phyloP scores from a whole-genome alignment of 2,888 invertebrate genomes.

The Microdon myrmicae region DNA sequence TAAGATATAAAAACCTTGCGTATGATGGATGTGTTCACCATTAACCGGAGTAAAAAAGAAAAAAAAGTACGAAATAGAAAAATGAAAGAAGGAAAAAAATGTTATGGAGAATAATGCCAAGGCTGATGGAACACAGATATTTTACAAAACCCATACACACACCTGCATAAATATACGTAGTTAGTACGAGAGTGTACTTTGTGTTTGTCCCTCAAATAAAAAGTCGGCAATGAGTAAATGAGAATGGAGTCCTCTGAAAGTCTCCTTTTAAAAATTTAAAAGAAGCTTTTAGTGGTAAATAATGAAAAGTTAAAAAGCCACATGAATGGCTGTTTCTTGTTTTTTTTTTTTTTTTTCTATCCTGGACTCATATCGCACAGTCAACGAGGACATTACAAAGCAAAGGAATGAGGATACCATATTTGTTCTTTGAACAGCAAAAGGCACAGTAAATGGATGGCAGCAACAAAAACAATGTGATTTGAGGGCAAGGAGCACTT shows the following conservation, averaged over 20 bases:
- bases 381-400: constrained; percentile 40
- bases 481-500: constrained; percentile 4
- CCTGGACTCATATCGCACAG: constrained; percentile 9
- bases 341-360: constrained; percentile 21
- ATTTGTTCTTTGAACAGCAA: constrained; percentile 20
- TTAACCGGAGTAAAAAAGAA: constrained; percentile 15
- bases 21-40: too few relatives aligned
- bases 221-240: constrained; percentile 24
- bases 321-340: constrained; percentile 60
- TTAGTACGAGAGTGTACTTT: constrained; percentile 45
- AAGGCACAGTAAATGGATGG: constrained; percentile 19
- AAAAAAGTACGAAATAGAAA: neutral
- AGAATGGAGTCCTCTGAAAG: constrained; percentile 47
- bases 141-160: too few relatives aligned
- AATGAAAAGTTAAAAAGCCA: constrained; percentile 68
- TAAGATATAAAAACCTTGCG: too few relatives aligned
- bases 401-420: constrained; percentile 30
- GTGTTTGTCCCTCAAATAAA: constrained; percentile 20
- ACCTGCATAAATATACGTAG: too few relatives aligned
- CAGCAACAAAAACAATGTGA: constrained; percentile 13
- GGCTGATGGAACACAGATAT: too few relatives aligned
- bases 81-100: neutral
- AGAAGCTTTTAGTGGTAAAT: constrained; percentile 68
- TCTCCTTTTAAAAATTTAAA: constrained; percentile 64
- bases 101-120: too few relatives aligned